These are phyloP conservation scores for Patella depressa DNA, from an alignment of 2,888 invertebrate species.

Conservation along the genomic window DNA sequence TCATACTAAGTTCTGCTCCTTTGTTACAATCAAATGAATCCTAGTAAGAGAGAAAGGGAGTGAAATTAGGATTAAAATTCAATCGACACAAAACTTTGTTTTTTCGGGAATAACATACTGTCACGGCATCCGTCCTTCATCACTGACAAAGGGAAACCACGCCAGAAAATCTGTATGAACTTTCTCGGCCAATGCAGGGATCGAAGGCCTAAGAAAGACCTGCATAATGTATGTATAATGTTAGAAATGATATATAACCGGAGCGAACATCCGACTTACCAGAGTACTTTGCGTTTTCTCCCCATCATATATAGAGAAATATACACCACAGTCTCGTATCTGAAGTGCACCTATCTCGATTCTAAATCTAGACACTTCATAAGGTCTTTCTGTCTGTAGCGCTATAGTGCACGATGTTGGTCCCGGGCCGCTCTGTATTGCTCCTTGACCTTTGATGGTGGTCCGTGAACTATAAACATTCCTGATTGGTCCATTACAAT, in stretches of 20 bases:
- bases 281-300: background rate
- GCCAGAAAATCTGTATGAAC: no score
- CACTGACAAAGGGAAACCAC: no score
- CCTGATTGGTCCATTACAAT: constrained; percentile 23
- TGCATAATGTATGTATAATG: no score
- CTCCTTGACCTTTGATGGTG: constrained; percentile 15
- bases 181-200: no score
- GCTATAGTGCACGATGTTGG: constrained; percentile 15
- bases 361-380: constrained; percentile 15
- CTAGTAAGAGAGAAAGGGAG: background rate
- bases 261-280: constrained; percentile 14
- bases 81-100: no score
- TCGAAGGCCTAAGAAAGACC: no score
- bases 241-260: background rate
- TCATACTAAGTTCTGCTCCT: constrained; percentile 2
- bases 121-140: no score
- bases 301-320: constrained; percentile 24
- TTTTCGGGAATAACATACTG: no score
- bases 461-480: constrained; percentile 12
- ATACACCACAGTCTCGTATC: constrained; percentile 20
- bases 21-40: constrained; percentile 21
- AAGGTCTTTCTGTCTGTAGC: constrained; percentile 22
- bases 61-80: no score
- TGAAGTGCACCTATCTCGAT: background rate
- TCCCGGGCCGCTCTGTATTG: background rate